A percentile compares a stretch with the other conserved stretches of the same genome.
Evolutionary conservation across 2,113 vertebrate species (phyloP).

Genomic region (Caracal caracal): DNA sequence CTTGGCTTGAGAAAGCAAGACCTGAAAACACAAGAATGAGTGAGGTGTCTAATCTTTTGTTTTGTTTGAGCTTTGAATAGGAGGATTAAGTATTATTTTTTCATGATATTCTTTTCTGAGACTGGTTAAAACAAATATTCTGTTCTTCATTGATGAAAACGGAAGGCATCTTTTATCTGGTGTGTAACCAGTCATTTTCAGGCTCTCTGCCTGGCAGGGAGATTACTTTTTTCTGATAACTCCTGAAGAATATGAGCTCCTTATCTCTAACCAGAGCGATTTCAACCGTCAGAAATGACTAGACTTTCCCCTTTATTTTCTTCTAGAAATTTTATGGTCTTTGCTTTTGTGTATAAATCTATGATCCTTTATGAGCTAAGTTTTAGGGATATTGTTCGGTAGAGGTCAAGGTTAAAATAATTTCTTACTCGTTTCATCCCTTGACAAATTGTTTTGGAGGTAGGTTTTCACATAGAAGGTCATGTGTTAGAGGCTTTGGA

Average conservation of each 20-base stretch:
- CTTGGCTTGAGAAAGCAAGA: neutral
- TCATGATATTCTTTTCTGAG: neutral
- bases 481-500: neutral
- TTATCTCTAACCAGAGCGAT: neutral
- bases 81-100: neutral
- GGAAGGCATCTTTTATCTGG: neutral
- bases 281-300: neutral
- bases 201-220: neutral
- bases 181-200: neutral
- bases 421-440: neutral
- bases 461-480: neutral
- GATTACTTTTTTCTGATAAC: neutral
- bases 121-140: neutral
- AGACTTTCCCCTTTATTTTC: neutral
- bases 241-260: neutral
- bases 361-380: neutral
- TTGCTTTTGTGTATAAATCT: neutral
- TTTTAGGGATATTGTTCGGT: neutral
- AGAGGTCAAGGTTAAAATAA: neutral
- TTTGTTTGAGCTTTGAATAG: constrained; percentile 35
- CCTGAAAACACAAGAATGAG: neutral
- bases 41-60: neutral
- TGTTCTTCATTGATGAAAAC: neutral
- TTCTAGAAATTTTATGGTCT: neutral
- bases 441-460: neutral